Evolutionary conservation across 2,888 invertebrate genomes (phyloP), one percentile per base, ranked within the genome.

Genomic region (Tromatobia lineatoria): DNA sequence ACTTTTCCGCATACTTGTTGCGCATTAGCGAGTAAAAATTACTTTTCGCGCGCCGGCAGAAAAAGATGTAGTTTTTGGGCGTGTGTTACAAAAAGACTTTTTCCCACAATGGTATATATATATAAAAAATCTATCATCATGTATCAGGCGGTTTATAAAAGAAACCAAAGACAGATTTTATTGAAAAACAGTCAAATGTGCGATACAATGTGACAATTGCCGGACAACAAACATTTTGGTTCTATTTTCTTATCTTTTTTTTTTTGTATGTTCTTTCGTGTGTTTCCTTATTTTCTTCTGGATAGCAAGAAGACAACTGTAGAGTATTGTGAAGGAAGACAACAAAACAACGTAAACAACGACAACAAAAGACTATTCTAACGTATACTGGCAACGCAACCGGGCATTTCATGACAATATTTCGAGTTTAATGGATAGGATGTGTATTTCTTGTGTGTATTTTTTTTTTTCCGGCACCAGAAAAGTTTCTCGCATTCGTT

Each of bases 321-420:
- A 66, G 76, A 77, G 66, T 57, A 67, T 67, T 25, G 59, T 74
- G 73, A 45, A 45, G 78, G 73, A 75, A 25, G 50, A 78, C 77
- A 67, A 47, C 50, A 69, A 66, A 59, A 75, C 77, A 69, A 69
- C 69, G 69, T 69, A 15, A 70, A 77, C 67, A 77, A 77, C 69
- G 69, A 80, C 82, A 82, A 79, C 71, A 79, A 79, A 79, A 71
- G 13, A 64, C 83, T 79, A 83, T 71, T 82, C 83, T 83, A 83
- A 79, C 70, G 79, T 79, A 59, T 75, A 66, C 71, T 75, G 70
- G 75, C 79, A 70, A 76, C 70, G 76, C 69, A 75, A 83, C 3
- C 45, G 67, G 42, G 47, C 42, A 61, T 61, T 80, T 69, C 61
- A 57, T 52, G 69, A 80, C 61, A 73, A 79, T 23, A 73, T 50